Conservation (phyloP, 2,888 invertebrate species). For the Caenorhabditis uteleia region DNA sequence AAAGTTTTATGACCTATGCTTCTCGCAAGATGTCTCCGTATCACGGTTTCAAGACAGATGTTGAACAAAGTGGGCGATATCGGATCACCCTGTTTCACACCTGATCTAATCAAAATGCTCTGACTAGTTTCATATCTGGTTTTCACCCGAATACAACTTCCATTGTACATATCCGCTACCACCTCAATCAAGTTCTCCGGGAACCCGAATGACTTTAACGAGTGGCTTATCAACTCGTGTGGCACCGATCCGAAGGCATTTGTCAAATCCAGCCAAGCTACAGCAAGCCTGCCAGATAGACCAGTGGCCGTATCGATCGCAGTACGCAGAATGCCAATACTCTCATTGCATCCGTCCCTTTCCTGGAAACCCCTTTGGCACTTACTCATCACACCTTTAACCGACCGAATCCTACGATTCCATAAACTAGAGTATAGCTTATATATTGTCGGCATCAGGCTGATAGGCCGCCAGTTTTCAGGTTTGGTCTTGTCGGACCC, state of each 20-base stretch:
- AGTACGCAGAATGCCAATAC: slow-evolving; percentile 13
- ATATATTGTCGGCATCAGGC: slow-evolving; percentile 5
- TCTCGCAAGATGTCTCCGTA: slow-evolving; percentile 6
- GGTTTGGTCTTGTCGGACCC: neutral
- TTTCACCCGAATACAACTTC: slow-evolving; percentile 8
- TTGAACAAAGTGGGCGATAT: slow-evolving; percentile 69
- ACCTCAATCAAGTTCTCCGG: slow-evolving; percentile 1
- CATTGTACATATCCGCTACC: slow-evolving; percentile 14
- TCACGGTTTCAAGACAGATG: slow-evolving; percentile 62
- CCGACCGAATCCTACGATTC: neutral
- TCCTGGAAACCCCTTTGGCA: slow-evolving; percentile 6
- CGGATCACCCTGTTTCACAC: slow-evolving; percentile 70
- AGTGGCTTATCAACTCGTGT: slow-evolving; percentile 2
- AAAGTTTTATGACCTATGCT: neutral
- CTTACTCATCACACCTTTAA: slow-evolving; percentile 4
- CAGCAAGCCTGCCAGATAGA: neutral
- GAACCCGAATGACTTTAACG: slow-evolving; percentile 5
- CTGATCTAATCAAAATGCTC: slow-evolving; percentile 42
- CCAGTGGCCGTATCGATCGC: slow-evolving; percentile 14
- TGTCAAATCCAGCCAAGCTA: slow-evolving; percentile 20
- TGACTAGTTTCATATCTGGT: slow-evolving; percentile 7
- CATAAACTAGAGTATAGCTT: slow-evolving; percentile 4
- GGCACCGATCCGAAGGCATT: slow-evolving; percentile 28
- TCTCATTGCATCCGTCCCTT: slow-evolving; percentile 7
- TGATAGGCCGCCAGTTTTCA: slow-evolving; percentile 4